Percentiles rank a stretch among this genome's conserved stretches.
Conservation (phyloP, 2,797 vertebrate genomes). For the Acomys russatus region DNA sequence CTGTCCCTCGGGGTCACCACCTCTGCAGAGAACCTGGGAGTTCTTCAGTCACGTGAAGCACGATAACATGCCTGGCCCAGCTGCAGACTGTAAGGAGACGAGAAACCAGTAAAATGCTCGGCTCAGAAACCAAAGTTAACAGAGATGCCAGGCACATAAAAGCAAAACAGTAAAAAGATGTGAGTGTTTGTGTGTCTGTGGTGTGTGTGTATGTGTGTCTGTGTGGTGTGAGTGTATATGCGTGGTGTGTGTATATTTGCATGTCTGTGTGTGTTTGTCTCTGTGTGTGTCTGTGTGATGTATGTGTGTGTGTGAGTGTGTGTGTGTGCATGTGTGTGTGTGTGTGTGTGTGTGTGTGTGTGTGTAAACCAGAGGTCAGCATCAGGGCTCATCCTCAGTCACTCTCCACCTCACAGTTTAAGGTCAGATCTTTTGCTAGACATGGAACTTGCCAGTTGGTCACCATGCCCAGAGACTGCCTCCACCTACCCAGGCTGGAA, state of each 20-base stretch:
- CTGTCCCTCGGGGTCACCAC: accelerated
- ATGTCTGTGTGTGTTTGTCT: not conserved
- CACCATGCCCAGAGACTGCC: not conserved
- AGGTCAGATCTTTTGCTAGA: not conserved
- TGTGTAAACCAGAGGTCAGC: not conserved
- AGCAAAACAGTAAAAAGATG: not conserved
- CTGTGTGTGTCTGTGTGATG: not conserved
- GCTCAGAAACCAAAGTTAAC: not conserved
- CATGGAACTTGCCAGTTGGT: not conserved
- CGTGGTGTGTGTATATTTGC: not conserved
- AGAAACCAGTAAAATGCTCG: not conserved
- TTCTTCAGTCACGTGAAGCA: accelerated
- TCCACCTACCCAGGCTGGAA: not conserved
- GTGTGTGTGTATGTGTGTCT: not conserved
- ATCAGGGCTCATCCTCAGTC: not conserved
- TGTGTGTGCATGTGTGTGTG: not conserved
- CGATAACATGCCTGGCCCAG: not conserved
- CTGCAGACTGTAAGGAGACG: too few relatives aligned
- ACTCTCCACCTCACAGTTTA: too few relatives aligned
- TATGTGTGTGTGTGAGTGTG: not conserved
- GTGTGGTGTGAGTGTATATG: not conserved
- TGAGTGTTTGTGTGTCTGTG: not conserved
- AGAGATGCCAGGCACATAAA: not conserved
- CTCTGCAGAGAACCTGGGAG: not conserved
- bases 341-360: not conserved